Evolutionary conservation across 2,113 vertebrate genomes (phyloP), one percentile per base, ranked within the genome.

Genomic region (Otolemur garnettii): DNA sequence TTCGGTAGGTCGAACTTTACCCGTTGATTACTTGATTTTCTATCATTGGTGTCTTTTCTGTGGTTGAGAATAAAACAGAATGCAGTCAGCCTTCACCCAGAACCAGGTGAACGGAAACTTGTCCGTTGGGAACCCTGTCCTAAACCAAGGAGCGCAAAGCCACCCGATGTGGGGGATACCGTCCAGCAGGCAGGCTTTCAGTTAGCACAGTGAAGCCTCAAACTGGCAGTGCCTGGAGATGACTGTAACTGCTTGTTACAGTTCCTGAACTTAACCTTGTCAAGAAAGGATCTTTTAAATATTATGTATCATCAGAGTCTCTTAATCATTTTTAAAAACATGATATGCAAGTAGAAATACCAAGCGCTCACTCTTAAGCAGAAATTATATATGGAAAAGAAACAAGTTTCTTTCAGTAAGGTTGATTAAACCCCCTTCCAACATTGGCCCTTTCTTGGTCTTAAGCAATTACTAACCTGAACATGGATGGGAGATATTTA

Each of bases 371-470:
- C 66, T 33, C 35, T 1, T 50, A 80, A 66, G 22, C 74, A 92
- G 28, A 96, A 88, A 59, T 96, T 80, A 35, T 59, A 35, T 69
- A 26, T 83, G 75, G 33, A 69, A 79, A 94, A 75, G 57, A 50
- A 26, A 72, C 38, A 80, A 33, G 93, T 75, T 92, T 90, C 19
- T 22, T 93, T 95, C 60, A 12, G 45, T 87, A 90, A 59, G 15
- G 2, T 87, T 69, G 81, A 50, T 84, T 69, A 95, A 91, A 4
- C 10, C 4, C 5, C 2, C 3, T 35, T 69, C 15, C 33, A 24
- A 94, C 85, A 81, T 21, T 62, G 45, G 15, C 15, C 30, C 74
- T 95, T 84, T 84, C 18, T 57, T n/a, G 82, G 5, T 71, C 12
- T 78, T 77, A 93, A 87, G 33, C 55, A 90, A 42, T 81, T 69